A percentile compares a stretch with the other conserved stretches of the same genome.
Conservation (phyloP, 2,888 invertebrate genomes). For the Oxystoma pomonae region DNA sequence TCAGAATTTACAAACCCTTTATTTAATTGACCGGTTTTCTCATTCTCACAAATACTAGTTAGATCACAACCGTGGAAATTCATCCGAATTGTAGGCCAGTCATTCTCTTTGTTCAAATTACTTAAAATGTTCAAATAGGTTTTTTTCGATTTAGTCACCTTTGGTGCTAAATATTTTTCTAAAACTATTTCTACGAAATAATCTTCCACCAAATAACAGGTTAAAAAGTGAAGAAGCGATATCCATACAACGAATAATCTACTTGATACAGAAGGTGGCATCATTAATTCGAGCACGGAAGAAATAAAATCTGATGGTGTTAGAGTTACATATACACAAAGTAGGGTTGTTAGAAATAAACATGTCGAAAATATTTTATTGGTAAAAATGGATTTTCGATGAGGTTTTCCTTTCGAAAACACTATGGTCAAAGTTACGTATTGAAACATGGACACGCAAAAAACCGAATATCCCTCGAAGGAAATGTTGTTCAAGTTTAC, state of each 20-base stretch:
- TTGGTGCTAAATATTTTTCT: constrained; percentile 51
- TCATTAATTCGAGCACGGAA: constrained; percentile 58
- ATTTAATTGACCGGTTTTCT: not conserved
- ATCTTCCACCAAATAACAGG: constrained; percentile 55
- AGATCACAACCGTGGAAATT: not conserved
- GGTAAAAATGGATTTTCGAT: constrained; percentile 57
- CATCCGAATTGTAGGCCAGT: constrained; percentile 20
- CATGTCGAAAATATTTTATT: constrained; percentile 53
- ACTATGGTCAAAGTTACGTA: constrained; percentile 61
- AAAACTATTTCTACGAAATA: constrained; percentile 56
- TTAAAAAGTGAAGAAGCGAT: constrained; percentile 51
- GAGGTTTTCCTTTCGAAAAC: constrained; percentile 65
- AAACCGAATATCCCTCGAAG: constrained; percentile 62
- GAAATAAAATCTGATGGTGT: constrained; percentile 49
- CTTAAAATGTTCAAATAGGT: constrained; percentile 27
- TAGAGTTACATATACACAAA: constrained; percentile 52
- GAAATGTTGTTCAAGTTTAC: constrained; percentile 43
- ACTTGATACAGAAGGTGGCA: constrained; percentile 56
- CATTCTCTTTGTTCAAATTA: constrained; percentile 24
- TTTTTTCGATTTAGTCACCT: constrained; percentile 39
- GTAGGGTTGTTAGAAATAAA: constrained; percentile 47
- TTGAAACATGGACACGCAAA: constrained; percentile 59
- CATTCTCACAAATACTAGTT: not conserved
- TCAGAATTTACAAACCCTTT: not conserved
- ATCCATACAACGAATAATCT: constrained; percentile 49